Percentiles rank a stretch among this genome's conserved stretches.
Conservation (phyloP, 1,140 invertebrate species). For the Proales similis region DNA sequence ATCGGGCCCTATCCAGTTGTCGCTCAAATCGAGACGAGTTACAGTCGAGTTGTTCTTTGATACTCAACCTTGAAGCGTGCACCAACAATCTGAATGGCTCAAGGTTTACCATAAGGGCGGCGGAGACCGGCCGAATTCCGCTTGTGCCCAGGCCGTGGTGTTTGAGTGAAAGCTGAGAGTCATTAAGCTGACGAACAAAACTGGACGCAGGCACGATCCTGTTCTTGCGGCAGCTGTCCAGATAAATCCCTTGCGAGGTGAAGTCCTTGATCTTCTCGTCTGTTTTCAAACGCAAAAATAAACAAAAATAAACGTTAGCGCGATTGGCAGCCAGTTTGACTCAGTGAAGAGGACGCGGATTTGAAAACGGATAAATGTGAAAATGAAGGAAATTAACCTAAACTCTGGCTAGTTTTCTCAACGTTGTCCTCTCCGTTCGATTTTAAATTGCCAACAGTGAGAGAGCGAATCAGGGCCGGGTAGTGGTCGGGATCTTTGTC, state of each 20-base stretch:
- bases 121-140: constrained; percentile 48
- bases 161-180: constrained; percentile 45
- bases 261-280: constrained; percentile 44
- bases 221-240: constrained; percentile 47
- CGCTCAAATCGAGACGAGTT: constrained; percentile 44
- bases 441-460: too few relatives aligned
- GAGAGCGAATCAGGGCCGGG: too few relatives aligned
- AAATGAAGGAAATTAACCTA: too few relatives aligned
- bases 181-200: constrained; percentile 50
- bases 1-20: constrained; percentile 43
- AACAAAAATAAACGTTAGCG: too few relatives aligned
- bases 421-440: too few relatives aligned
- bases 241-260: constrained; percentile 46
- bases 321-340: too few relatives aligned
- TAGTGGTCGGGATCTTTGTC: too few relatives aligned
- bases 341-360: too few relatives aligned
- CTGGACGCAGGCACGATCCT: constrained; percentile 51
- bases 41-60: constrained; percentile 46
- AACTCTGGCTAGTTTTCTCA: too few relatives aligned
- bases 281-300: neutral
- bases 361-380: too few relatives aligned
- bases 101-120: constrained; percentile 44
- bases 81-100: neutral
- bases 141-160: constrained; percentile 50
- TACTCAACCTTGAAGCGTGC: neutral